Evolutionary conservation across 2,113 vertebrate genomes (phyloP).

Genomic region (Bostrychus sinensis): DNA sequence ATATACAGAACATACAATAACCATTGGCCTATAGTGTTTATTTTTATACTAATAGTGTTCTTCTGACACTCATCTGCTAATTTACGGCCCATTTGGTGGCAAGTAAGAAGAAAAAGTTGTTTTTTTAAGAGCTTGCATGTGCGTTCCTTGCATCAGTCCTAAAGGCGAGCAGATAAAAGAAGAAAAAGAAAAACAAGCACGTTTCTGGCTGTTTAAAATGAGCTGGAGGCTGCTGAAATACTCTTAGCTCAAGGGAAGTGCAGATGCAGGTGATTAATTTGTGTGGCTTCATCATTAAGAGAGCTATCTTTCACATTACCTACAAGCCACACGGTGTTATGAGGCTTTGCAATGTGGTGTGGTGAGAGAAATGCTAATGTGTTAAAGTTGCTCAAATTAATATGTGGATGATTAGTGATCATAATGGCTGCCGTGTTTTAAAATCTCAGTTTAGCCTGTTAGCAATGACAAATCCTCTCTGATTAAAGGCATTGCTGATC

Average conservation of each 20-base stretch:
- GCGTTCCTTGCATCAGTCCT: background rate
- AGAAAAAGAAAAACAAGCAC: slow-evolving; percentile 4
- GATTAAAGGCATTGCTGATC: background rate
- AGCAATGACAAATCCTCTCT: background rate
- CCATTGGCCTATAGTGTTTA: too few relatives aligned
- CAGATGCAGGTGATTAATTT: slow-evolving; percentile 6
- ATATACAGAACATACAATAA: too few relatives aligned
- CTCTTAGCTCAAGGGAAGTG: background rate
- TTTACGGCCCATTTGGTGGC: slow-evolving; percentile 2
- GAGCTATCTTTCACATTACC: slow-evolving; percentile 1
- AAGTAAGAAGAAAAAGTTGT: background rate
- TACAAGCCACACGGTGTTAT: background rate
- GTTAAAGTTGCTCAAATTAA: slow-evolving; percentile 4
- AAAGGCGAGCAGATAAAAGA: background rate
- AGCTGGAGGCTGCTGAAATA: slow-evolving; percentile 6
- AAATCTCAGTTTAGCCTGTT: slow-evolving; percentile 1
- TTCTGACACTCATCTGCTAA: background rate
- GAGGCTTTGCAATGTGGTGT: background rate
- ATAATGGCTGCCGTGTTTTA: background rate
- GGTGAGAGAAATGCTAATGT: background rate
- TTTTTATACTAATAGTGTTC: too few relatives aligned
- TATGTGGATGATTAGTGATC: slow-evolving; percentile 1
- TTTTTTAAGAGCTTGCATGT: slow-evolving; percentile 1
- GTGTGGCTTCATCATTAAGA: slow-evolving; percentile 4
- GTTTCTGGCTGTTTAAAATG: slow-evolving; percentile 4